Evolutionary conservation across 2,888 invertebrate species (phyloP).

Genomic region (Flabesymbios commensalis): DNA sequence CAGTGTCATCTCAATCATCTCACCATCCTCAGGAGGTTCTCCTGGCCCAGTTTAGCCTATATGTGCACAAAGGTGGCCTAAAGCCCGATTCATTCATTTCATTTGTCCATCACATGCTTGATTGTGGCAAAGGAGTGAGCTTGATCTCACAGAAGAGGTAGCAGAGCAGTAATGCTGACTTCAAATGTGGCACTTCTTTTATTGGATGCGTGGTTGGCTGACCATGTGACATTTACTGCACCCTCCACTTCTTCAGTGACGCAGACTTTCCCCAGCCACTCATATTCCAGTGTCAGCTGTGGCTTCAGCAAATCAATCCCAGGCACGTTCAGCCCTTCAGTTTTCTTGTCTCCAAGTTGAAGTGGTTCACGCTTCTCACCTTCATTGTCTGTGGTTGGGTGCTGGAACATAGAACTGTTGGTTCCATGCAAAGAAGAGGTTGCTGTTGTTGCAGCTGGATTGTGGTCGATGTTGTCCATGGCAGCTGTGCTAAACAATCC

Average conservation of each 20-base stretch:
- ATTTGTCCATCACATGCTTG: slow-evolving; percentile 24
- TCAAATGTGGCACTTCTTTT: neutral
- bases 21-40: too few relatives aligned
- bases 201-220: slow-evolving; percentile 18
- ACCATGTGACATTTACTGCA: slow-evolving; percentile 12
- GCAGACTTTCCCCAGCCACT: slow-evolving; percentile 12
- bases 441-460: slow-evolving; percentile 30
- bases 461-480: slow-evolving; percentile 38
- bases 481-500: slow-evolving; percentile 35
- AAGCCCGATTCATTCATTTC: too few relatives aligned
- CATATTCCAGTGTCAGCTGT: slow-evolving; percentile 16
- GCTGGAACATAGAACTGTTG: slow-evolving; percentile 33
- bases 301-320: neutral
- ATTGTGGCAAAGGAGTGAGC: slow-evolving; percentile 21
- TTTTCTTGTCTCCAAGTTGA: neutral
- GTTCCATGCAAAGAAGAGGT: slow-evolving; percentile 33
- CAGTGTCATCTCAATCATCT: too few relatives aligned
- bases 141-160: slow-evolving; percentile 14
- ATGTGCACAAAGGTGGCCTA: too few relatives aligned
- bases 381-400: slow-evolving; percentile 18
- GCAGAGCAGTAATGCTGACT: slow-evolving; percentile 15
- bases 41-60: too few relatives aligned
- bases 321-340: neutral
- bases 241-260: slow-evolving; percentile 9
- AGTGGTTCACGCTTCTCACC: slow-evolving; percentile 15